Conservation (phyloP, 2,888 invertebrate genomes). For the Isoperla grammatica region DNA sequence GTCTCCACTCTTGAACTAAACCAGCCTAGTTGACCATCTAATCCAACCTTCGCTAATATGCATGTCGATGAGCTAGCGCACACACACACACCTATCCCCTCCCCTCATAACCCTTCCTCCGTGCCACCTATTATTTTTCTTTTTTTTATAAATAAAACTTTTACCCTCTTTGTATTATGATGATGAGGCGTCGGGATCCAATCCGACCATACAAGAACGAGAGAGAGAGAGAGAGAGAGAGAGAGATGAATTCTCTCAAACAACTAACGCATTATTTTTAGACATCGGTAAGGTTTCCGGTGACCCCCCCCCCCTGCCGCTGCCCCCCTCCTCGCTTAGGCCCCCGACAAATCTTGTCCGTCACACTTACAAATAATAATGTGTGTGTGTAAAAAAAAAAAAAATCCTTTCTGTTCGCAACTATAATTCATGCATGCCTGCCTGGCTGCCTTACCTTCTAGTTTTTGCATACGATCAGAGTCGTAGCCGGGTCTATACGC, state of each 20-base stretch:
- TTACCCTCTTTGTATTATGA: neutral
- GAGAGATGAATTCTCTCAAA: neutral
- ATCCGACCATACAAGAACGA: too few species aligned
- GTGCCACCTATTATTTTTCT: constrained; percentile 1
- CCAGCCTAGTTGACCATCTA: constrained; percentile 10
- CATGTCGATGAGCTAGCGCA: constrained; percentile 14
- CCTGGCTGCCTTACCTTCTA: neutral
- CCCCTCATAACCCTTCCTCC: neutral
- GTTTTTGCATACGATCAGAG: constrained; percentile 2
- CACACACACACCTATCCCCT: neutral
- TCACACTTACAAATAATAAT: constrained; percentile 24
- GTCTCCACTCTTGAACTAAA: neutral
- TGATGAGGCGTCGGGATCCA: too few species aligned
- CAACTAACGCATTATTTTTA: constrained; percentile 5
- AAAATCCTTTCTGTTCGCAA: constrained; percentile 1
- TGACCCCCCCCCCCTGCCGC: constrained; percentile 6
- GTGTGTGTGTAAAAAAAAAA: too few species aligned
- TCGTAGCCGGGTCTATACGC: too few species aligned
- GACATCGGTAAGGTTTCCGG: neutral
- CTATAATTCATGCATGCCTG: constrained; percentile 7
- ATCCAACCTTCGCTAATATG: neutral
- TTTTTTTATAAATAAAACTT: neutral
- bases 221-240: neutral
- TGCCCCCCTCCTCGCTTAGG: too few species aligned
- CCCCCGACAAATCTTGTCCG: constrained; percentile 27